Evolutionary conservation across 2,888 invertebrate genomes (phyloP).

Genomic region (Petrolisthes manimaculis): DNA sequence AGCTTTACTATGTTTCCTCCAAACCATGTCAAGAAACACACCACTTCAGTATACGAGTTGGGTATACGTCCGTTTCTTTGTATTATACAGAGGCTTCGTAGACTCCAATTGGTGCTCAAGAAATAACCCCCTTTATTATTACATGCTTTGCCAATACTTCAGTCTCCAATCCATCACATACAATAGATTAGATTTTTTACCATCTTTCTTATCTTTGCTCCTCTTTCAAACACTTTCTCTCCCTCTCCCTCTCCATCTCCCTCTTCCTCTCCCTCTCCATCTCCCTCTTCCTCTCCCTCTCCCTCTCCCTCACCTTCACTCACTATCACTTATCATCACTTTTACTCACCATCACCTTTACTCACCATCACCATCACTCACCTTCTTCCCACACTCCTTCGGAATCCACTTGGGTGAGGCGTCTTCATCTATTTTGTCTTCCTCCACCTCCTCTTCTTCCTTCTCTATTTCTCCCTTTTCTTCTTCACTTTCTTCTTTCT

Average conservation of each 20-base stretch:
- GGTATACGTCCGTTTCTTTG: neutral
- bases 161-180: neutral
- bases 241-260: neutral
- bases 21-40: neutral
- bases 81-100: neutral
- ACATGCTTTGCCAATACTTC: neutral
- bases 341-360: neutral
- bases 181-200: neutral
- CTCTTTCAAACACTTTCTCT: neutral
- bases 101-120: neutral
- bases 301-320: neutral
- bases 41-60: neutral
- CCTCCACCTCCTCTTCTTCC: neutral
- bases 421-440: neutral
- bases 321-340: no score
- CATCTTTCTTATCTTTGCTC: neutral
- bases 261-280: neutral
- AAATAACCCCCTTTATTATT: neutral
- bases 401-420: conserved; percentile 14
- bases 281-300: neutral
- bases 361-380: neutral
- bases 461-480: neutral
- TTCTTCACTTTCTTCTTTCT: neutral
- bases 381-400: conserved; percentile 17
- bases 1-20: neutral